Percentiles rank a stretch among this genome's conserved stretches.
Evolutionary conservation across 2,113 vertebrate genomes (phyloP).

Genomic region (Cebus imitator): DNA sequence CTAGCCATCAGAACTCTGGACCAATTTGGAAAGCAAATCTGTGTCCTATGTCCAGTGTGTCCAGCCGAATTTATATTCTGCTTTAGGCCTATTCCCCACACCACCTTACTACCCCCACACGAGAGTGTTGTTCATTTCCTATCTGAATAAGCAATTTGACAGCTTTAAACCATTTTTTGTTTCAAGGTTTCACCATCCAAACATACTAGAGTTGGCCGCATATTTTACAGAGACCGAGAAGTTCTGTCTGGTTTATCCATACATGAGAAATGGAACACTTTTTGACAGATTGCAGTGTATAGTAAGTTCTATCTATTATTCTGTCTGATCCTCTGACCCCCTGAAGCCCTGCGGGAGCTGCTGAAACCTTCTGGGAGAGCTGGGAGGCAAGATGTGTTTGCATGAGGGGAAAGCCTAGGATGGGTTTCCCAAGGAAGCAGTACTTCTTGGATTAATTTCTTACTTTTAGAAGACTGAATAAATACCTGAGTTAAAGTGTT

Average conservation of each 20-base stretch:
- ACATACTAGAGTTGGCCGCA: conserved; percentile 81
- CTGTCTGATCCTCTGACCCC: neutral
- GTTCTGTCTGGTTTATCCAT: conserved; percentile 85
- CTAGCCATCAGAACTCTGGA: neutral
- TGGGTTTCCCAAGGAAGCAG: neutral
- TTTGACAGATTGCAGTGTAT: conserved; percentile 81
- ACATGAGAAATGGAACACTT: conserved; percentile 85
- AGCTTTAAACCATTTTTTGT: conserved; percentile 29
- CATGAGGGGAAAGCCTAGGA: neutral
- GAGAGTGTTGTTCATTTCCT: neutral
- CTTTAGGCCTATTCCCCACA: neutral
- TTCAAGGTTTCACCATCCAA: conserved; percentile 81
- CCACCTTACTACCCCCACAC: neutral
- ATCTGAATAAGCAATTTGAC: neutral
- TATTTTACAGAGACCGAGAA: conserved; percentile 80
- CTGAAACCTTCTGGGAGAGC: neutral
- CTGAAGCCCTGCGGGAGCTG: neutral
- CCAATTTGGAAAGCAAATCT: neutral
- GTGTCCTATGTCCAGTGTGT: neutral
- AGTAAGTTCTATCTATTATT: conserved; percentile 73
- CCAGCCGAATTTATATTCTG: neutral
- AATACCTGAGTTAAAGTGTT: neutral
- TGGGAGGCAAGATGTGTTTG: neutral
- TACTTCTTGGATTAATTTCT: neutral
- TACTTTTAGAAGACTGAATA: neutral